phyloP scores from a whole-genome alignment of 2,113 vertebrate species.

The pig (Sus scrofa) region T2T-Sscrofa CM000821.6:55597501-55598000 shows the following conservation, averaged over 20 bases:
- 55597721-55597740: conserved; percentile 32
- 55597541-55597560: not conserved
- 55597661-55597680: not conserved
- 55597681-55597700: not conserved
- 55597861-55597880: conserved; percentile 72
- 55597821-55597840: conserved; percentile 71
- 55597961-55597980: conserved; percentile 10
- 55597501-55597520: not conserved
- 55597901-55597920: conserved; percentile 30
- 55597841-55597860: conserved; percentile 69
- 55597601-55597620: not conserved
- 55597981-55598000: not conserved
- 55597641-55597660: not conserved
- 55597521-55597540: not conserved
- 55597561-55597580: not conserved
- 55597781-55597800: conserved; percentile 60
- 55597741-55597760: conserved; percentile 45
- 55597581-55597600: not conserved
- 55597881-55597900: conserved; percentile 49
- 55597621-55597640: not conserved
- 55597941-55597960: not conserved
- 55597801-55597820: conserved; percentile 62
- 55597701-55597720: conserved; percentile 33
- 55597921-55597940: conserved; percentile 57
- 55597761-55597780: conserved; percentile 42